These are phyloP conservation scores for Bombus difficillimus DNA, from an alignment of 1,140 invertebrate species.

Conservation along the genomic window DNA sequence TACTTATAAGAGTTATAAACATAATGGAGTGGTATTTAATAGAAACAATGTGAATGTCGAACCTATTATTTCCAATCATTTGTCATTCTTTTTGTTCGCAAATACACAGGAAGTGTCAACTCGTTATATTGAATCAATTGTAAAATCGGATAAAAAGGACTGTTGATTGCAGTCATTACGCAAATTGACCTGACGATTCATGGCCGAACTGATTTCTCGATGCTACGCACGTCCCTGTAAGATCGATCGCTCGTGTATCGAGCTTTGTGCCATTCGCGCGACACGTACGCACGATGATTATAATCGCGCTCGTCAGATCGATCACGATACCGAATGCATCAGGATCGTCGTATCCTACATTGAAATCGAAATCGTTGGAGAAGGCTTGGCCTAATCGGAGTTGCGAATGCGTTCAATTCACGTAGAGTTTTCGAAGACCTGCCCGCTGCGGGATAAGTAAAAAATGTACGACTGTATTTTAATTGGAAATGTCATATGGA, in stretches of 20 bases:
- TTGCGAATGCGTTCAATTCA: background rate
- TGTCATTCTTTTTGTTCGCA: background rate
- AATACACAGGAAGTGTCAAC: background rate
- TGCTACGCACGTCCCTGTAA: conserved; percentile 19
- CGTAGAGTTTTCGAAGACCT: too few species aligned
- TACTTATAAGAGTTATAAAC: background rate
- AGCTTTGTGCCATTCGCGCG: background rate
- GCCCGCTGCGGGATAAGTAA: too few species aligned
- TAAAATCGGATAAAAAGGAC: conserved; percentile 1
- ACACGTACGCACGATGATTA: conserved; percentile 7
- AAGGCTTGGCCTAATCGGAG: too few species aligned
- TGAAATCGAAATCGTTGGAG: conserved; percentile 1
- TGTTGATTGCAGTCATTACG: conserved; percentile 33
- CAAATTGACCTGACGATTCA: conserved; percentile 44
- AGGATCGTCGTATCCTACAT: background rate
- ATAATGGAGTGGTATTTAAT: background rate
- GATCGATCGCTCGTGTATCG: conserved; percentile 27
- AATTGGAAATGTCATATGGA: conserved; percentile 32
- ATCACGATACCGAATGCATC: background rate
- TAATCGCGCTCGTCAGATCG: conserved; percentile 5
- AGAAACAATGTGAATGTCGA: background rate
- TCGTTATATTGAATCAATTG: background rate
- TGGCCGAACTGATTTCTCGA: conserved; percentile 3
- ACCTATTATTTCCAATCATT: background rate
- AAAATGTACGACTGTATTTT: background rate